Evolutionary conservation across 2,888 invertebrate species (phyloP).

Genomic region (Pomacea canaliculata): DNA sequence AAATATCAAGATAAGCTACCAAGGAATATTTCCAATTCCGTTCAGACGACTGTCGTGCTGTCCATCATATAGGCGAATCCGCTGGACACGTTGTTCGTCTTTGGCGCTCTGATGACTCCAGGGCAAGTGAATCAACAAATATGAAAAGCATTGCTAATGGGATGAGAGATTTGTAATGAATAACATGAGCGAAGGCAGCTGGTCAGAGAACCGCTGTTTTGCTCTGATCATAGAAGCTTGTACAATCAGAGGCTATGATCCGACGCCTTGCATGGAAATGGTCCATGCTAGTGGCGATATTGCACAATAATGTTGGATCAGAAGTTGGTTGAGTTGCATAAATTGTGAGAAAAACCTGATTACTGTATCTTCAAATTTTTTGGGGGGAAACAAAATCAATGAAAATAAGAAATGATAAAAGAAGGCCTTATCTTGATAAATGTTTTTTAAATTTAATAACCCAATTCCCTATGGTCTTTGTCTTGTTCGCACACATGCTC

Average conservation of each 20-base stretch:
- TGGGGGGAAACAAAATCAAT: not conserved
- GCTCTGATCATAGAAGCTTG: slow-evolving; percentile 80
- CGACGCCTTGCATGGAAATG: slow-evolving; percentile 82
- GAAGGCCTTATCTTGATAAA: not conserved
- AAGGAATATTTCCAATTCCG: not conserved
- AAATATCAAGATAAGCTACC: not conserved
- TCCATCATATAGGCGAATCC: not conserved
- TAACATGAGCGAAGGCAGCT: slow-evolving; percentile 64
- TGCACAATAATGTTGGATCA: slow-evolving; percentile 90
- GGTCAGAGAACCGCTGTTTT: slow-evolving; percentile 80
- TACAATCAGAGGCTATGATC: slow-evolving; percentile 73
- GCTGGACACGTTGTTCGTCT: too few species aligned
- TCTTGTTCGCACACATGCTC: too few species aligned
- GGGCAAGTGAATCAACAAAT: slow-evolving; percentile 83
- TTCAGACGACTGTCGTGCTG: not conserved
- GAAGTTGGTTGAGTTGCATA: slow-evolving; percentile 82
- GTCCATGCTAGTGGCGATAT: slow-evolving; percentile 82
- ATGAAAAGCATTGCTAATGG: slow-evolving; percentile 85
- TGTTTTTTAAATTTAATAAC: too few species aligned
- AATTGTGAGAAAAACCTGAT: not conserved
- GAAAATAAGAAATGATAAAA: not conserved
- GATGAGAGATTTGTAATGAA: slow-evolving; percentile 84
- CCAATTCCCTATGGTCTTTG: too few species aligned
- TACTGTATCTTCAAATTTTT: not conserved
- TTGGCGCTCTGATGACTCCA: too few species aligned